Evolutionary conservation across 92 coral and sea anemone genomes (phyloP), one percentile per base, ranked within the genome.

Genomic region (Siderastrea radians): DNA sequence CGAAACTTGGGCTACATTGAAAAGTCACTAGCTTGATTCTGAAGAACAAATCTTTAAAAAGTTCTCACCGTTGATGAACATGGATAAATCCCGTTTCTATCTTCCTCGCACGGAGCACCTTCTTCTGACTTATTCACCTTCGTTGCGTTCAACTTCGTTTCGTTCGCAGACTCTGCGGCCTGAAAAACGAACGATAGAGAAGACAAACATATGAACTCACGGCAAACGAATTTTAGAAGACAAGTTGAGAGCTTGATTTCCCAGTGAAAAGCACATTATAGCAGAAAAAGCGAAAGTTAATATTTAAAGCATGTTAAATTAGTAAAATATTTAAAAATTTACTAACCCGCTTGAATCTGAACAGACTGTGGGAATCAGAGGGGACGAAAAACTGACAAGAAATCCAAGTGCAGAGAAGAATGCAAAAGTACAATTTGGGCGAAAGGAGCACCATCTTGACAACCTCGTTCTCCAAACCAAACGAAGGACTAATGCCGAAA

Each of bases 11-110:
- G n/a, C n/a, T 68, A 1, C 50, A 11, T 26, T 68, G 15, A 38
- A 43, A 68, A 68, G n/a, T 3, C 45, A 68, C 6, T 15, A 61
- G 14, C 5, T 48, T 45, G 2, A 13, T 19, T 10, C 49, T 49
- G 6, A 61, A 55, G 47, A 78, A 48, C 64, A 66, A 26, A 17
- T 66, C 19, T 54, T 6, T 12, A 19, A 8, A 0, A 17, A 82
- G 5, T 76, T 7, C 85, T 87, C 68, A 95, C 98, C 95, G 98
- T 95, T 4, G 98, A 92, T 5, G 98, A 95, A 81, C 95, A 95
- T 4, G 98, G 98, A 77, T 76, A 95, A 9, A 78, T 3, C 2
- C 90, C 94, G 78, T 90, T 81, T 74, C 80, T 89, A 3, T 87
- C 95, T 80, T 90, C 89, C 0, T 73, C 65, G 50, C 98, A 95